Conservation (phyloP, 2,113 vertebrate species). For the Colaptes auratus region DNA sequence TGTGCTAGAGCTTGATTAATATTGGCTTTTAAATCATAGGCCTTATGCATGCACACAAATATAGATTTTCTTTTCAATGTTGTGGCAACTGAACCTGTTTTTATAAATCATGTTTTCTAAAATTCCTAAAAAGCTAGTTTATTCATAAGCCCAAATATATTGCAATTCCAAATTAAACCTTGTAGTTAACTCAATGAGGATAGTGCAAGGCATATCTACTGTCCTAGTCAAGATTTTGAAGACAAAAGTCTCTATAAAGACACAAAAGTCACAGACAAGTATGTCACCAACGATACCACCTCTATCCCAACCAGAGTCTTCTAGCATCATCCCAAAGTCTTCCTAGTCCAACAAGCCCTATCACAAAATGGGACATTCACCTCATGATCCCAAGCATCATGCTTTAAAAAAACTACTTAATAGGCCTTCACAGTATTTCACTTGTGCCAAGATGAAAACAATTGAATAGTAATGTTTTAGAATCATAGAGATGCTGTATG, state of each 20-base stretch:
- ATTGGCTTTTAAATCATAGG: not conserved
- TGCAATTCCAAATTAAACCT: not conserved
- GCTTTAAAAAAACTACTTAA: not conserved
- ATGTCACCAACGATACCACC: not conserved
- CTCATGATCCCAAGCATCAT: not conserved
- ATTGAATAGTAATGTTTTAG: not conserved
- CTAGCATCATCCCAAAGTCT: not conserved
- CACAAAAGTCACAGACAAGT: not conserved
- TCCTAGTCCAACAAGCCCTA: not conserved
- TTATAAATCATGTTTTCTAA: not conserved
- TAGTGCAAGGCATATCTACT: not conserved
- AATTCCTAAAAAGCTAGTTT: not conserved
- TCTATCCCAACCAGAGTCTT: not conserved
- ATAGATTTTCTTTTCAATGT: not conserved
- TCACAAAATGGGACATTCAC: not conserved
- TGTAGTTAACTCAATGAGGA: not conserved
- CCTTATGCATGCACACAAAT: not conserved
- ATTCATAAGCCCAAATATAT: not conserved
- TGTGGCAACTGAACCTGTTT: not conserved
- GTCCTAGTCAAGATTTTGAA: not conserved
- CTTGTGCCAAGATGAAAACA: not conserved
- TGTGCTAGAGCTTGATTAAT: not conserved
- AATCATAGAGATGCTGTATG: not conserved
- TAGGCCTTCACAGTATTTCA: not conserved
- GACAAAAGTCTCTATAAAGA: accelerated